Evolutionary conservation across 2,797 vertebrate species (phyloP), one percentile per base, ranked within the genome.

Genomic region (Oreortyx pictus): DNA sequence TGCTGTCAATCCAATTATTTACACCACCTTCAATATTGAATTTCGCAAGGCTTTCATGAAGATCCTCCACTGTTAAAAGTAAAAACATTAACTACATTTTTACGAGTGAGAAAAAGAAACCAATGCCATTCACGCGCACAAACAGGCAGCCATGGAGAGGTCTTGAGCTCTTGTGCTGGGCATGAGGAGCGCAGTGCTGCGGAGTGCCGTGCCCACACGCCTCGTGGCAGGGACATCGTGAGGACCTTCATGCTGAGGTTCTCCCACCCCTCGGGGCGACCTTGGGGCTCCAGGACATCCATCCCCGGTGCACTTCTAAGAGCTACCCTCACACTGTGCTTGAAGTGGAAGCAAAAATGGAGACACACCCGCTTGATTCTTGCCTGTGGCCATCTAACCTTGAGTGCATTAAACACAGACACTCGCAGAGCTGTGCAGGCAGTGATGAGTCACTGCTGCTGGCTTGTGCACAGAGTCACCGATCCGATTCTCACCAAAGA

Each of bases 31-130:
- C 97, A 99, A 99, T 95, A 97, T 99, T 1, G 99, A 99, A 96
- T 99, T 99, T 96, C 98, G 99, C 96, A 99, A 99, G 97, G 99
- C 99, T 86, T 99, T 99, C 98, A 98, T 99, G 96, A 99, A 99
- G 98, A 99, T 99, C 96, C 98, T 99, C 94, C 99, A 99, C 97
- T 99, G 99, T 97, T 99, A 97, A 98, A 86, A 84, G 92, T 7
- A 54, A 72, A 39, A 64, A 41, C 93, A 25, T 44, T 90, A n/a
- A 8, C 76, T 8, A 1, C 46, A 1, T 43, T 92, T 92, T 86
- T 23, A 19, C 52, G 76, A 68, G 81, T 6, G 72, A 94, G 79
- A 64, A 41, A 44, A 57, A 80, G 62, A 56, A 14, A 12, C 88
- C 86, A 5, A 70, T 1, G 82, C 85, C 94, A 74, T 54, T 24